Conservation (phyloP, 2,797 vertebrate species). For the Bradypodion pumilum region DNA sequence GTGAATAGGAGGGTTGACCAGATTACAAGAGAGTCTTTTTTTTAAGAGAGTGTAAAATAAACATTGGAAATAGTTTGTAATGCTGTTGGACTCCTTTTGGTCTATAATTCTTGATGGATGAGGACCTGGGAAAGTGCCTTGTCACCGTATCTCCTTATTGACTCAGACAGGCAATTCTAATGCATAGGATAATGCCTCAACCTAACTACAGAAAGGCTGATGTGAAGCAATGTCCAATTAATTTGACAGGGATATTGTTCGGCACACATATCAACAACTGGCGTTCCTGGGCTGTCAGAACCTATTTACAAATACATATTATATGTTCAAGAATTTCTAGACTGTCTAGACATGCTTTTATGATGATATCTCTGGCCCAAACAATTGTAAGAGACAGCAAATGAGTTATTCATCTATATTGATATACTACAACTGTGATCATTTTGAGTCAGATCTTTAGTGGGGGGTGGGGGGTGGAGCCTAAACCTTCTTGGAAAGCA, state of each 20-base stretch:
- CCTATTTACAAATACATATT: slow-evolving; percentile 1
- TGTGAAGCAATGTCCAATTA: neutral
- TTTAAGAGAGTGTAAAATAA: neutral
- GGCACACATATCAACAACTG: neutral
- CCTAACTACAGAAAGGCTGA: neutral
- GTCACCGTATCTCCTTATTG: neutral
- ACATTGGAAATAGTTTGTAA: neutral
- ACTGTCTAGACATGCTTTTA: neutral
- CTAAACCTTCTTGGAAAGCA: neutral
- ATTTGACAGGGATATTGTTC: slow-evolving; percentile 5
- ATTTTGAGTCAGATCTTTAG: neutral
- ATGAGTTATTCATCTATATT: neutral
- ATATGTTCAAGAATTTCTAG: neutral
- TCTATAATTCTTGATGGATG: neutral
- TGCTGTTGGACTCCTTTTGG: neutral
- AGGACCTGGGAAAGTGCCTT: neutral
- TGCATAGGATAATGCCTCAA: neutral
- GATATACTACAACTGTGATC: neutral
- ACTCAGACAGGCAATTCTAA: neutral
- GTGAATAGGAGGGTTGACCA: neutral
- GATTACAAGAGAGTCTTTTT: neutral
- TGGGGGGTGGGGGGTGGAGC: neutral
- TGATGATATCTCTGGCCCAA: neutral
- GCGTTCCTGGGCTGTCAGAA: neutral
- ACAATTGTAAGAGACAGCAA: neutral